A percentile compares a stretch with the other conserved stretches of the same genome.
Conservation (phyloP, 2,113 vertebrate genomes). For the Pterocles burchelli region DNA sequence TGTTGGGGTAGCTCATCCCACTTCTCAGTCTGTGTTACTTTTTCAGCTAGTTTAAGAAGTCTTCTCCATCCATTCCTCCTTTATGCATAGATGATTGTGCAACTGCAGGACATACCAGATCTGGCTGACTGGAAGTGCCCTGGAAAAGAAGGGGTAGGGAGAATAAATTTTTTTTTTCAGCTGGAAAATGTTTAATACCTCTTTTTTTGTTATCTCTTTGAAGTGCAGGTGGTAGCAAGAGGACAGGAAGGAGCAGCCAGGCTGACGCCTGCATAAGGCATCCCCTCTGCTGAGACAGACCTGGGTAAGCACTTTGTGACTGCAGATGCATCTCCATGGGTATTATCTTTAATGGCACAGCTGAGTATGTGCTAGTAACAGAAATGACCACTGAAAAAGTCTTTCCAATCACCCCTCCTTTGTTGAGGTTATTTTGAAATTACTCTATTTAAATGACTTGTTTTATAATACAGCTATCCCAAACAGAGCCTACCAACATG, state of each 20-base stretch:
- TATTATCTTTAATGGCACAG: neutral
- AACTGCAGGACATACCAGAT: neutral
- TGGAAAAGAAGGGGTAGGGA: neutral
- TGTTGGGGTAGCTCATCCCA: neutral
- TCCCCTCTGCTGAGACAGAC: neutral
- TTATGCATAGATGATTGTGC: neutral
- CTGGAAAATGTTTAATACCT: neutral
- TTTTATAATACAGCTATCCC: neutral
- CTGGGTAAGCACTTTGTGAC: fast-evolving
- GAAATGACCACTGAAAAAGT: neutral
- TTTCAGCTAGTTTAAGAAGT: neutral
- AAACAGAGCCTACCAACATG: neutral
- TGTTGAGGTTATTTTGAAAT: neutral
- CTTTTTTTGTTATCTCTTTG: neutral
- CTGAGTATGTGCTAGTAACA: neutral
- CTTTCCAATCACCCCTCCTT: neutral
- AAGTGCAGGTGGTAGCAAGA: neutral
- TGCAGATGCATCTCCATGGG: neutral
- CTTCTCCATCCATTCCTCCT: neutral
- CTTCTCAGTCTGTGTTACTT: neutral
- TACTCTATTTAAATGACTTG: neutral
- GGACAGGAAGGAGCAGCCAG: neutral
- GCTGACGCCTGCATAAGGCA: neutral
- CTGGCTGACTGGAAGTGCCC: neutral
- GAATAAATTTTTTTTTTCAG: neutral